phyloP scores from a whole-genome alignment of 2,113 vertebrate species.

The Nesogale talazaci region DNA sequence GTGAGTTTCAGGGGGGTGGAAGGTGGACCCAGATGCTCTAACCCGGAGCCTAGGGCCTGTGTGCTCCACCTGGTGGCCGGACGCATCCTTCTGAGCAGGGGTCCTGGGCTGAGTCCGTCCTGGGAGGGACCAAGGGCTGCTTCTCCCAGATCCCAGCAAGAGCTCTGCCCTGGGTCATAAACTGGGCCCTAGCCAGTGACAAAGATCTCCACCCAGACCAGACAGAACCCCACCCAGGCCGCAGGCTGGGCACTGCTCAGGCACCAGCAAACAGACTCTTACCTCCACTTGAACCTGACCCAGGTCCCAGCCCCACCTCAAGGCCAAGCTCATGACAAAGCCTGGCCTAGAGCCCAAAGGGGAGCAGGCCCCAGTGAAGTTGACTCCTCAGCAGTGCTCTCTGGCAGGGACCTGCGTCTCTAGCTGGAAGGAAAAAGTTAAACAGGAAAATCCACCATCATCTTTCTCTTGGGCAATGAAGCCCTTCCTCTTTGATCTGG shows the following conservation, averaged over 20 bases:
- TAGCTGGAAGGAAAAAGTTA: background rate
- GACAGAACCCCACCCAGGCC: background rate
- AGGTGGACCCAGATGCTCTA: no score
- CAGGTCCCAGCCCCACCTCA: background rate
- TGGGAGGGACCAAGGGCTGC: no score
- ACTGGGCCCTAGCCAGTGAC: no score
- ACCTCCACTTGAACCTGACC: background rate
- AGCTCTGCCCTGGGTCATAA: no score
- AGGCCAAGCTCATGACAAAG: background rate
- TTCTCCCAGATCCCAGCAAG: no score
- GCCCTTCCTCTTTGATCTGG: background rate
- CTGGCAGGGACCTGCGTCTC: background rate
- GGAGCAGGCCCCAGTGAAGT: background rate
- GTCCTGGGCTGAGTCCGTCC: no score
- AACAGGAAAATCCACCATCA: background rate
- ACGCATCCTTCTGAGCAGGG: no score
- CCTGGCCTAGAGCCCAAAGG: background rate
- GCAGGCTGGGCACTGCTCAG: background rate
- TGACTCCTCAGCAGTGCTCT: background rate
- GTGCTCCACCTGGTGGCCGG: no score
- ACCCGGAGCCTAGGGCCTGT: no score
- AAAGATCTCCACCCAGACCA: background rate
- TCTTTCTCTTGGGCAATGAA: conserved; percentile 36
- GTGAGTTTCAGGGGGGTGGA: no score
- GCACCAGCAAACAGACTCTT: background rate